Conservation (phyloP, 2,113 vertebrate species). For the Pygoscelis antarcticus region DNA sequence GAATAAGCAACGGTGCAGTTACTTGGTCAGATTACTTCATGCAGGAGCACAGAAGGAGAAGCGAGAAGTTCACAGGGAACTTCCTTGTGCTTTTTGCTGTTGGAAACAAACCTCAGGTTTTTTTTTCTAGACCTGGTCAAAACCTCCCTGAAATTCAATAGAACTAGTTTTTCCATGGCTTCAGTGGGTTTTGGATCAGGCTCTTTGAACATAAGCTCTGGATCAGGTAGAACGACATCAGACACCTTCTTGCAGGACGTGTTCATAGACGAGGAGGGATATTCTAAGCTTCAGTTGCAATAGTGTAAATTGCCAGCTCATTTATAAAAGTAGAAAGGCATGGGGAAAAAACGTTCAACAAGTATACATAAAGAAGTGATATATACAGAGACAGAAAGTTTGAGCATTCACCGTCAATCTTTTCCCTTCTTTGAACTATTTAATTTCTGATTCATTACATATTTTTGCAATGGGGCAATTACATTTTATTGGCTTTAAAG, state of each 20-base stretch:
- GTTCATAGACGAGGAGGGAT: background rate
- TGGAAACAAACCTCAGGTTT: background rate
- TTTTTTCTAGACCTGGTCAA: background rate
- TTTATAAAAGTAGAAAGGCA: background rate
- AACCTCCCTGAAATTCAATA: background rate
- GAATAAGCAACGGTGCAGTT: fast-evolving
- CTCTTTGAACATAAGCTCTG: background rate
- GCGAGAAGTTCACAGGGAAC: background rate
- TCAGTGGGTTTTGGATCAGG: background rate
- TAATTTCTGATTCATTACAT: background rate
- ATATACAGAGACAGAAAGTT: background rate
- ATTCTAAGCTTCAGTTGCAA: background rate
- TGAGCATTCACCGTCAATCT: background rate
- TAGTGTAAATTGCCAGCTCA: background rate
- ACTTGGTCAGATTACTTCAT: background rate
- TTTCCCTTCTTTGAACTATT: background rate
- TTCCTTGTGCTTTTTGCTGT: background rate
- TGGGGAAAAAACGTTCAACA: background rate
- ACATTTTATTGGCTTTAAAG: background rate
- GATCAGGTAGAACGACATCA: background rate
- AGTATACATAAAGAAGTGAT: background rate
- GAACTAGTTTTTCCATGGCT: background rate
- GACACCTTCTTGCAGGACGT: background rate
- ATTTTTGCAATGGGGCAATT: background rate
- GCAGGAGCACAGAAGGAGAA: background rate